Percentiles rank a stretch among this genome's conserved stretches.
phyloP scores from a whole-genome alignment of 1,140 invertebrate genomes.

The Bombus balteatus region DNA sequence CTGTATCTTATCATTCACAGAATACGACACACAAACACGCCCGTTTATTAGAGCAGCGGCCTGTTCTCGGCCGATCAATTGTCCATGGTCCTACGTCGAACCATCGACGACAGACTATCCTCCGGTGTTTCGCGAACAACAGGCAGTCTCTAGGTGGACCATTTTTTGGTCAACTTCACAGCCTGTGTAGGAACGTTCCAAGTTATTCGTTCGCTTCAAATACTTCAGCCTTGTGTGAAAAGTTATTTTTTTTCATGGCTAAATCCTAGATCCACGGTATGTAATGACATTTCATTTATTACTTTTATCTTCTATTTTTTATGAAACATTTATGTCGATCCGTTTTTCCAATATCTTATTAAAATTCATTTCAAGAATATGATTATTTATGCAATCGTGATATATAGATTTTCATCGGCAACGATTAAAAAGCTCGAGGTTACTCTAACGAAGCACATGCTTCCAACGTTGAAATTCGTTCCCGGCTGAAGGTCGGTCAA shows the following conservation, averaged over 20 bases:
- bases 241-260: neutral
- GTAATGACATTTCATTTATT: neutral
- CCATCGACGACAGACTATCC: neutral
- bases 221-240: neutral
- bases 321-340: neutral
- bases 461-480: neutral
- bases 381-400: too few relatives aligned
- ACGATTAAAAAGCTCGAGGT: neutral
- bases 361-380: too few relatives aligned
- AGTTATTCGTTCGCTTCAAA: neutral
- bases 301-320: neutral
- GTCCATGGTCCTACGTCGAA: neutral
- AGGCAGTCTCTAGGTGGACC: neutral
- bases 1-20: constrained; percentile 60
- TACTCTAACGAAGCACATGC: neutral
- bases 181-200: neutral
- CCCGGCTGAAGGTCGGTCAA: constrained; percentile 12
- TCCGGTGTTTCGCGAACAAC: neutral
- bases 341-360: neutral
- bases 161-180: neutral
- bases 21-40: neutral
- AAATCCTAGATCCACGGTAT: neutral
- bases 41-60: neutral
- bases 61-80: neutral
- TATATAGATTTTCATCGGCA: too few relatives aligned